These are phyloP conservation scores for Galerucella nymphaeae DNA, from an alignment of 2,888 invertebrate genomes.

Conservation along the genomic window DNA sequence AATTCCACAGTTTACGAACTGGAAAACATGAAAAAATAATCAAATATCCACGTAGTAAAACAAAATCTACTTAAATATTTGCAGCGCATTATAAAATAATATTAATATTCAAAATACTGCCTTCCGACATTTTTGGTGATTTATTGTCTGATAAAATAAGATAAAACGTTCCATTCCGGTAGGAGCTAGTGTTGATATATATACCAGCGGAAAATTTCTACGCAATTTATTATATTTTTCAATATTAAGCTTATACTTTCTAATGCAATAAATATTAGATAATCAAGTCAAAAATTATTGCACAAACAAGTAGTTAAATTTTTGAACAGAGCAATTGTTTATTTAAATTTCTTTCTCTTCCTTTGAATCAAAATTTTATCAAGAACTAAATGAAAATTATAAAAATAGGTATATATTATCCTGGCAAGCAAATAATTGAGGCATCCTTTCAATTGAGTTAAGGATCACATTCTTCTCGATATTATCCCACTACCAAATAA, in stretches of 20 bases:
- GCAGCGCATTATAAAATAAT: not conserved
- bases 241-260: not conserved
- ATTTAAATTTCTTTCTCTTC: too few species aligned
- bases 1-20: conserved; percentile 33
- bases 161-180: not conserved
- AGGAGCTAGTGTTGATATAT: not conserved
- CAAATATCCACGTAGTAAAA: conserved; percentile 19
- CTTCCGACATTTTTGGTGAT: conserved; percentile 2
- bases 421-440: too few species aligned
- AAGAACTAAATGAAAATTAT: too few species aligned
- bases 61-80: conserved; percentile 26
- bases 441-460: too few species aligned
- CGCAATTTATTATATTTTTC: not conserved
- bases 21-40: conserved; percentile 34
- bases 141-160: conserved; percentile 8
- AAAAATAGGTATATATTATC: too few species aligned
- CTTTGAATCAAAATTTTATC: too few species aligned
- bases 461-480: too few species aligned
- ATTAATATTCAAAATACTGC: not conserved
- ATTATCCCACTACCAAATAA: too few species aligned
- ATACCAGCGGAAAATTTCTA: not conserved
- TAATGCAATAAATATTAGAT: not conserved
- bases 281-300: too few species aligned
- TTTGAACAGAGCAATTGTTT: too few species aligned
- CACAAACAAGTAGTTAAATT: too few species aligned